Conservation (phyloP, 23 tunicate species). For the Diplosoma virens region DNA sequence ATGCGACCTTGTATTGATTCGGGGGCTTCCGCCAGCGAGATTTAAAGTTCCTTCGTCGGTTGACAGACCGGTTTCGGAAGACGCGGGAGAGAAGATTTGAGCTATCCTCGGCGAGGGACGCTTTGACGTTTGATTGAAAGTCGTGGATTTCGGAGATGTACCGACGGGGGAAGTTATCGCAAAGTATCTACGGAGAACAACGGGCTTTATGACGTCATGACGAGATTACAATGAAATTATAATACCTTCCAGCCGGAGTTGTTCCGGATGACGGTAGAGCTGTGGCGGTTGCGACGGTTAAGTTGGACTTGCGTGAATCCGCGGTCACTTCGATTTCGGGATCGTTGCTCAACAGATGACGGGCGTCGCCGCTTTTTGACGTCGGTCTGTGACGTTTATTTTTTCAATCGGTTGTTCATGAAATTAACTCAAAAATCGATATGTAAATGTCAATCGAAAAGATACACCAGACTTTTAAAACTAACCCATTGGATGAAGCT, state of each 20-base stretch:
- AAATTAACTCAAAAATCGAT: too few relatives aligned
- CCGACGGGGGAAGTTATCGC: constrained; percentile 74
- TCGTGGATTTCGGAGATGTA: constrained; percentile 14
- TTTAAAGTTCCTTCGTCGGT: constrained; percentile 43
- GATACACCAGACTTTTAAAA: too few relatives aligned
- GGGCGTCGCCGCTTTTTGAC: too few relatives aligned
- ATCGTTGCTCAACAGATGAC: too few relatives aligned
- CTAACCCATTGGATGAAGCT: too few relatives aligned
- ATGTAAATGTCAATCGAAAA: too few relatives aligned
- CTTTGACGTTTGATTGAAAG: not conserved
- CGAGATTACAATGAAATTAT: not conserved
- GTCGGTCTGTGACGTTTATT: too few relatives aligned
- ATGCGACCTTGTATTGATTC: not conserved
- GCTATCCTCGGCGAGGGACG: constrained; percentile 6
- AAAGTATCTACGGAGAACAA: constrained; percentile 47
- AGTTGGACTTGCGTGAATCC: constrained; percentile 36
- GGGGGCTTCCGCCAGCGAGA: constrained; percentile 3
- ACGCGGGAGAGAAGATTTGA: constrained; percentile 24
- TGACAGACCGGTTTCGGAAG: constrained; percentile 31
- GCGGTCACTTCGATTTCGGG: constrained; percentile 59
- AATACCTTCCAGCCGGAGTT: constrained; percentile 49
- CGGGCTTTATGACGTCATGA: not conserved
- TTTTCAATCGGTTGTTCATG: too few relatives aligned
- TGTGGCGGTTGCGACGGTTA: constrained; percentile 67
- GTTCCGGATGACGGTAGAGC: constrained; percentile 35